Base-by-base conservation (phyloP, 1,140 invertebrate species). In the Drosophila pruinosa region DNA sequence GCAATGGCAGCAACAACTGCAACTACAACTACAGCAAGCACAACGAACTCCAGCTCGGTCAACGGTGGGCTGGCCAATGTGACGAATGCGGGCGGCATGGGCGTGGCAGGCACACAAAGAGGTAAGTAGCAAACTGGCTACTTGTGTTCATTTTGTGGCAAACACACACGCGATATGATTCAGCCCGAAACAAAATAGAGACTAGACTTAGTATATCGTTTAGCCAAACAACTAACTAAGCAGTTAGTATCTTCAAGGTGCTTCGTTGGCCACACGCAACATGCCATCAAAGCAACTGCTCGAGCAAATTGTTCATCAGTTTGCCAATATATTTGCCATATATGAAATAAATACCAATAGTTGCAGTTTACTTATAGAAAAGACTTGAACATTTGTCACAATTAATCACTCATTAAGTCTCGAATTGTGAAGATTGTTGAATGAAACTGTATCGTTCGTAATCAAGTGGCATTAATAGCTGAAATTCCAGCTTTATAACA, bases 51-150 rank as follows among this genome's bases (percentile, higher is more conserved):
- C 26, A 34, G 28, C 39, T 26, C 21, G 31, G 28, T 12, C 24
- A 54, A 39, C 47, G 45, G 38, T 10, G 38, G 12, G 8, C 36
- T 43, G 47, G 47, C 10, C 41, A 65, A 61, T 31, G 65, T 43
- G 36, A 79, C 75, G 56, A 85, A 63, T 58, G 54, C 22, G 39
- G 15, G 21, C 12, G 31, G 8, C 8, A 36, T 41, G 39, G 69
- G 56, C 41, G 26, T 62, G 39, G 24, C 54, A 15, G 48, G 56
- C 59, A 75, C 57, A 57, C 77, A 74, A 36, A 74, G 68, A 77
- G 81, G 81, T 85, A 56, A 76, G 67, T 19, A 19, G 7, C 2
- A 17, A 48, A 48, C 7, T 19, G 28, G 10, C 48, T 10, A 24
- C 24, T 24, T 10, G 14, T 10, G 7, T 64, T 71, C 53, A 71